Evolutionary conservation across 2,113 vertebrate species (phyloP), one percentile per base, ranked within the genome.

Genomic region (Trematocara marginatum): DNA sequence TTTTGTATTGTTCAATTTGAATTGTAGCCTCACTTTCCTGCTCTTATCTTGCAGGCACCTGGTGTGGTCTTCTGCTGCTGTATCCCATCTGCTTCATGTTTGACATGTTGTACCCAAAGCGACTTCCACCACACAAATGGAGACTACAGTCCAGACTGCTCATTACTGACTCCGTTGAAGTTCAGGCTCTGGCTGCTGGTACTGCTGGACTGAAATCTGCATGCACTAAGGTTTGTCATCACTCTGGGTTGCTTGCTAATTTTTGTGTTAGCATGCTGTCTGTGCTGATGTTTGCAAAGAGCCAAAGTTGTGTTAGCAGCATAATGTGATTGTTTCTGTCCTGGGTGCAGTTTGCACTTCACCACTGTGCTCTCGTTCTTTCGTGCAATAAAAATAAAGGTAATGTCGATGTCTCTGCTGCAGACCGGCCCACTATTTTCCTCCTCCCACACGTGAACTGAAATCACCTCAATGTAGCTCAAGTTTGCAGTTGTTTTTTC

Each of bases 201-300:
- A 34, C 6, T 66, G 59, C 59, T 66, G 35, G 34, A 38, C 59
- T 66, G 59, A 38, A n/a, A 18, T 64, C 18, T 64, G 18, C 59
- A 64, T 20, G 6, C 34, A 64, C 34, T 38, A 38, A 20, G 34
- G 59, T 1, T 66, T 0, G 59, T 20, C 34, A 0, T 38, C 34
- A 66, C 34, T 66, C 18, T 66, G 34, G 59, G 59, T 66, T 66
- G 18, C 18, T 38, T 66, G 34, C 59, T 7, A 1, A 64, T 34
- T 64, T 64, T 64, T 38, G 10, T 64, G 1, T 64, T 2, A 66
- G 18, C 34, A 38, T 0, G 59, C 59, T 66, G 34, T 38, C 59
- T 66, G 34, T 38, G 18, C 18, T 66, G 59, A 66, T 66, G 34
- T 38, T 66, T 66, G 59, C 59, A 66, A 66, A 66, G 34, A 38